Evolutionary conservation across 1,140 invertebrate species (phyloP).

Genomic region (Saccostrea echinata): DNA sequence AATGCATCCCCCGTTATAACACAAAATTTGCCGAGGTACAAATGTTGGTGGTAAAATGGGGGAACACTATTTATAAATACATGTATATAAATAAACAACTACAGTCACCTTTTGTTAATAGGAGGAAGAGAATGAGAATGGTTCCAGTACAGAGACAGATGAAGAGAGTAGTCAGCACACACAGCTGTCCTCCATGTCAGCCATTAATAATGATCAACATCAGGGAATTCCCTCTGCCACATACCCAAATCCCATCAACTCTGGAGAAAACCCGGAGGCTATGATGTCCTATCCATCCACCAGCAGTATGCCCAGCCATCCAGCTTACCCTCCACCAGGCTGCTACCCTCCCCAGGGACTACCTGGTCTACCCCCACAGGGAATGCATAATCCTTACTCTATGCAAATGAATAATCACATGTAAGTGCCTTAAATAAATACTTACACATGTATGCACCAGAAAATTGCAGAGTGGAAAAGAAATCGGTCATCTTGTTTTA

Average conservation of each 20-base stretch:
- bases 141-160: constrained; percentile 56
- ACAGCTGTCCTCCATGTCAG: constrained; percentile 5
- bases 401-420: constrained; percentile 37
- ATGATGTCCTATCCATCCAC: constrained; percentile 27
- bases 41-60: too few relatives aligned
- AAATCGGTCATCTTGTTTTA: background rate
- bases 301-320: constrained; percentile 34
- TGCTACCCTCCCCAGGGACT: constrained; percentile 9
- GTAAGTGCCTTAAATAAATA: background rate
- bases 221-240: constrained; percentile 12
- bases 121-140: constrained; percentile 52
- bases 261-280: constrained; percentile 38
- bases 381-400: constrained; percentile 17
- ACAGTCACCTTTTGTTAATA: too few relatives aligned
- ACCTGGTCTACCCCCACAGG: background rate
- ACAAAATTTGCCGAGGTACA: too few relatives aligned
- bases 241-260: constrained; percentile 19
- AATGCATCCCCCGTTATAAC: too few relatives aligned
- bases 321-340: background rate
- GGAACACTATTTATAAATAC: too few relatives aligned
- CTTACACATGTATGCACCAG: background rate
- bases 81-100: too few relatives aligned
- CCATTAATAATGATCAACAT: constrained; percentile 8
- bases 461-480: background rate
- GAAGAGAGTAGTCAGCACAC: constrained; percentile 45